Evolutionary conservation across 2,888 invertebrate species (phyloP).

Genomic region (Nymphalis polychloros): DNA sequence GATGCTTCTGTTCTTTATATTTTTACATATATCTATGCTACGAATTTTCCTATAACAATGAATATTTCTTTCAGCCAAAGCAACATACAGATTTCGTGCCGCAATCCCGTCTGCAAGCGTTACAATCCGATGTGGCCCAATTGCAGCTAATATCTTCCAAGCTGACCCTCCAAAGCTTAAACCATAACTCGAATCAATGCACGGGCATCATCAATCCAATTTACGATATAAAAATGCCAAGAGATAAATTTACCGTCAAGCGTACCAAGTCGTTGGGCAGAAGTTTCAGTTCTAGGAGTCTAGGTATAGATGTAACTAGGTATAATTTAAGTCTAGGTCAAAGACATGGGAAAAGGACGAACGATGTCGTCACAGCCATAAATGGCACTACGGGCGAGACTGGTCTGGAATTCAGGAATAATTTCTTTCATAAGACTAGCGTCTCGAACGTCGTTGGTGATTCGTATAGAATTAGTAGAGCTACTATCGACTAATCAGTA

Average conservation of each 20-base stretch:
- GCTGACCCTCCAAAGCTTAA: constrained; percentile 26
- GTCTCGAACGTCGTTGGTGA: constrained; percentile 66
- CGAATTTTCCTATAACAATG: no score
- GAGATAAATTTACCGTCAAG: constrained; percentile 68
- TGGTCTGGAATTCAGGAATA: constrained; percentile 61
- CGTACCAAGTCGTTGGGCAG: constrained; percentile 69
- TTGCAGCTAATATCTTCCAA: constrained; percentile 18
- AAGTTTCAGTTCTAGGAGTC: constrained; percentile 59
- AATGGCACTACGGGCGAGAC: constrained; percentile 63
- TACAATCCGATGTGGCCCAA: constrained; percentile 47
- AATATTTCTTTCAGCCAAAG: constrained; percentile 23
- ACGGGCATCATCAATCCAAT: constrained; percentile 73
- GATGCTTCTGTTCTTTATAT: no score
- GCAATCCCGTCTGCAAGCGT: constrained; percentile 51
- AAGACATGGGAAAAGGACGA: constrained; percentile 59
- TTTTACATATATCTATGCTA: no score
- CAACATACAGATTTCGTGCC: constrained; percentile 57
- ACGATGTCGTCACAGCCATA: constrained; percentile 72
- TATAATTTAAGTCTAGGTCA: constrained; percentile 69
- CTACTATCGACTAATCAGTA: constrained; percentile 60
- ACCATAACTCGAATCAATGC: constrained; percentile 45
- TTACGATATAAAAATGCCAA: constrained; percentile 69
- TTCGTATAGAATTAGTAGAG: constrained; percentile 64
- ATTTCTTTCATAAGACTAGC: constrained; percentile 63
- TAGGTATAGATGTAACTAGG: constrained; percentile 60